phyloP scores from a whole-genome alignment of 2,888 invertebrate species.

The Drosophila mayaguana region DNA sequence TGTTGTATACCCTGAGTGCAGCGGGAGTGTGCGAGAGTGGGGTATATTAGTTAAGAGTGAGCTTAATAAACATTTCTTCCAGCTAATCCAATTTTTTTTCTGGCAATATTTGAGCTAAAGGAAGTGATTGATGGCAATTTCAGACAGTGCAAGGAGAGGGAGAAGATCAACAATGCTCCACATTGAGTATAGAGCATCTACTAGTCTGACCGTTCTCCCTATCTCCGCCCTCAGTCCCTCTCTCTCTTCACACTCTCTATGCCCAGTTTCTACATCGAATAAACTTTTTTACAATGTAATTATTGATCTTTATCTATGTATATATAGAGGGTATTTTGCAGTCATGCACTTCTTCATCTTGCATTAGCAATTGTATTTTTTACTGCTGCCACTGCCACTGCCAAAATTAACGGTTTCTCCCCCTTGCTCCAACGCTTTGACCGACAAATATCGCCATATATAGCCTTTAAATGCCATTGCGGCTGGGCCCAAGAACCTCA shows the following conservation, averaged over 20 bases:
- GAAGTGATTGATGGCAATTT: background rate
- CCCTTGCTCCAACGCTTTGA: slow-evolving; percentile 22
- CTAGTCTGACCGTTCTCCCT: background rate
- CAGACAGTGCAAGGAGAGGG: too few relatives aligned
- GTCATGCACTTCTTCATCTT: background rate
- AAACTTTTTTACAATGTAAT: background rate
- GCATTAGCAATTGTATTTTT: background rate
- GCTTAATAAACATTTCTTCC: background rate
- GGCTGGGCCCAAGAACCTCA: slow-evolving; percentile 45
- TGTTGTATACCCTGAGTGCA: background rate
- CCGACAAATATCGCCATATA: slow-evolving; percentile 58
- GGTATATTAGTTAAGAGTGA: background rate
- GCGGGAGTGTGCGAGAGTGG: background rate
- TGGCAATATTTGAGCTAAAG: background rate
- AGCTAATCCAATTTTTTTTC: background rate
- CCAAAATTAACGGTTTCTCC: slow-evolving; percentile 60
- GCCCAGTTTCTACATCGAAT: too few relatives aligned
- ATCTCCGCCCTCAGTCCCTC: too few relatives aligned
- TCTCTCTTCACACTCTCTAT: too few relatives aligned
- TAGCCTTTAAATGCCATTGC: slow-evolving; percentile 60
- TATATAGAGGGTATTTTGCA: background rate
- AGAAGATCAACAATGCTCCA: too few relatives aligned
- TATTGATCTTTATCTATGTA: background rate
- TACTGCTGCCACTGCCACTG: slow-evolving; percentile 18
- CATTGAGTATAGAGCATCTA: background rate